Conservation (phyloP, 2,888 invertebrate species). For the Sphaerophoria rueppellii region DNA sequence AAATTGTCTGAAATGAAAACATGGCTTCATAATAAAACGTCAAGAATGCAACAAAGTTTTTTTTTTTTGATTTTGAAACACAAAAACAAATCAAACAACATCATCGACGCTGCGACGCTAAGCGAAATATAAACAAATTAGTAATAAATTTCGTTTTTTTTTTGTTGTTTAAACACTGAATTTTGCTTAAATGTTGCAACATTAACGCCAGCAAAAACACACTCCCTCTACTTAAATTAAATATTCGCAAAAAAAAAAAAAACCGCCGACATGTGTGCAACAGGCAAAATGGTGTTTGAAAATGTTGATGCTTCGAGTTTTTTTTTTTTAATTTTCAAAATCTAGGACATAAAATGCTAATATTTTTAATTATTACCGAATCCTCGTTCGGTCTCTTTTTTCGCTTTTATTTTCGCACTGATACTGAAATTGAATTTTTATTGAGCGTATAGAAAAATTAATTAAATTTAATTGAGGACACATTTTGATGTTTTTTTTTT, state of each 20-base stretch:
- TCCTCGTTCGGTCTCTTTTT: not conserved
- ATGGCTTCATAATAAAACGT: slow-evolving; percentile 18
- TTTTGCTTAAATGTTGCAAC: slow-evolving; percentile 52
- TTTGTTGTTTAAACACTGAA: not conserved
- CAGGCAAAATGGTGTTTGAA: not conserved
- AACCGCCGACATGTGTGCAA: slow-evolving; percentile 42
- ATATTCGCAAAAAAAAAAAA: not conserved
- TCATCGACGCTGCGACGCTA: slow-evolving; percentile 2
- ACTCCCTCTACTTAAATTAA: slow-evolving; percentile 22
- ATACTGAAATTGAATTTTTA: slow-evolving; percentile 72
- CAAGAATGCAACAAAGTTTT: slow-evolving; percentile 6
- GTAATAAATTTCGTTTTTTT: slow-evolving; percentile 54
- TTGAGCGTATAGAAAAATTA: slow-evolving; percentile 74
- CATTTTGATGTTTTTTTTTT: slow-evolving; percentile 48
- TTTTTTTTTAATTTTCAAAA: not conserved
- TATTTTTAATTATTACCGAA: slow-evolving; percentile 57
- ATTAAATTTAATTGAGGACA: slow-evolving; percentile 74
- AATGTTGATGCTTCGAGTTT: slow-evolving; percentile 1
- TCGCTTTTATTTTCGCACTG: not conserved
- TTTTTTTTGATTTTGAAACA: slow-evolving; percentile 38
- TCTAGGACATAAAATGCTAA: slow-evolving; percentile 62
- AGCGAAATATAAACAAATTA: slow-evolving; percentile 68
- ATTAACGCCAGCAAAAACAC: slow-evolving; percentile 50
- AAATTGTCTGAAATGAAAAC: slow-evolving; percentile 39
- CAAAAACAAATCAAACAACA: slow-evolving; percentile 52